Evolutionary conservation across 2,888 invertebrate species (phyloP), one percentile per base, ranked within the genome.

Genomic region (Coelopa pilipes): DNA sequence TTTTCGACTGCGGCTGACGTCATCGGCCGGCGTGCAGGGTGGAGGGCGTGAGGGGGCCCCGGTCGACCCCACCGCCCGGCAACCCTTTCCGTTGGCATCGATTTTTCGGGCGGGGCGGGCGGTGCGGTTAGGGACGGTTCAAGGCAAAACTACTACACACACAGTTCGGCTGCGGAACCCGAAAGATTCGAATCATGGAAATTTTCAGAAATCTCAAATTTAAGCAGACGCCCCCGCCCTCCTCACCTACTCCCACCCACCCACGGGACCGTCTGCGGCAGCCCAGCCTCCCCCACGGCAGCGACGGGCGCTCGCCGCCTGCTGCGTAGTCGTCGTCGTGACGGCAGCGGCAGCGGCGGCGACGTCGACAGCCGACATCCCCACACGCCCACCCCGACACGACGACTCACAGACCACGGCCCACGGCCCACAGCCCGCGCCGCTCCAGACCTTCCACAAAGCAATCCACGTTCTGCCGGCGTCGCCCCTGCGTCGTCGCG

Each of bases 401-500:
- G 9, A 15, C 60, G n/a, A 63, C 63, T 45, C 34, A 63, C 34
- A 21, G 53, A 53, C 34, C 53, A 24, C 17, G 24, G 34, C 53
- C n/a, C 21, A 12, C 21, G 53, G 24, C 55, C n/a, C 24, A 13
- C n/a, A 12, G n/a, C 21, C 21, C 21, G 21, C 49, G 59, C 62
- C 62, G 62, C 62, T 15, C 34, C 34, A 62, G 15, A 34, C 24
- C 45, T 55, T 13, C 55, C 55, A 17, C 17, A 34, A 7, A 21
- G 53, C 68, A 45, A 15, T 24, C 12, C 68, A 55, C 45, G n/a
- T 55, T n/a, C 62, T 13, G 62, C 45, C 19, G 21, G 34, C 34
- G 34, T 34, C 34, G 34, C 34, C 34, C 34, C 34, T 34, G 34
- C 34, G 34, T 7, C 34, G 34, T 4, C 34, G 34, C 34, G 4